Percentiles rank a stretch among this genome's conserved stretches.
Evolutionary conservation across 2,888 invertebrate species (phyloP).

Genomic region (Apamea epomidion): DNA sequence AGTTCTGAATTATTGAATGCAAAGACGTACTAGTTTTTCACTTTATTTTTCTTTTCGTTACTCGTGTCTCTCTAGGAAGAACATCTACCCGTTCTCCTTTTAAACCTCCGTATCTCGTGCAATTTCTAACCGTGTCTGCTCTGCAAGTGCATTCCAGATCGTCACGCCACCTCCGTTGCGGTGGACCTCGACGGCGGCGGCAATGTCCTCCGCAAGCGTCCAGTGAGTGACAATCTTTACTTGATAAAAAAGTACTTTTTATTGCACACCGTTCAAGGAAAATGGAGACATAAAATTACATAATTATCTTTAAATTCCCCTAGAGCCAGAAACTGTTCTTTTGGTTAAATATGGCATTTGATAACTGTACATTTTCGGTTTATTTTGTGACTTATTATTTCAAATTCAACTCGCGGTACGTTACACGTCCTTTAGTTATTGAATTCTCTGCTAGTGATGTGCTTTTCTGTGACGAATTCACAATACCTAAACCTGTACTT

Average conservation of each 20-base stretch:
- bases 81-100: background rate
- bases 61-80: background rate
- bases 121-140: conserved; percentile 6
- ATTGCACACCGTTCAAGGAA: background rate
- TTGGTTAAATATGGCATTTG: background rate
- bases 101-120: conserved; percentile 3
- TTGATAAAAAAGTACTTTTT: background rate
- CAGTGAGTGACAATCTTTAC: background rate
- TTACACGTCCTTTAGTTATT: background rate
- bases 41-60: background rate
- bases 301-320: background rate
- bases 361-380: background rate
- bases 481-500: background rate
- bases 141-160: conserved; percentile 2
- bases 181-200: conserved; percentile 1
- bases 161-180: conserved; percentile 16
- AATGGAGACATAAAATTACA: background rate
- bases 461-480: background rate
- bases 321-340: background rate
- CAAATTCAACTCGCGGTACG: background rate
- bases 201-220: background rate
- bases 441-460: background rate
- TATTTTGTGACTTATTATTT: background rate
- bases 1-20: background rate
- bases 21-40: background rate